Conservation (phyloP, 2,113 vertebrate genomes). For the Cyprinodon variegatus region DNA sequence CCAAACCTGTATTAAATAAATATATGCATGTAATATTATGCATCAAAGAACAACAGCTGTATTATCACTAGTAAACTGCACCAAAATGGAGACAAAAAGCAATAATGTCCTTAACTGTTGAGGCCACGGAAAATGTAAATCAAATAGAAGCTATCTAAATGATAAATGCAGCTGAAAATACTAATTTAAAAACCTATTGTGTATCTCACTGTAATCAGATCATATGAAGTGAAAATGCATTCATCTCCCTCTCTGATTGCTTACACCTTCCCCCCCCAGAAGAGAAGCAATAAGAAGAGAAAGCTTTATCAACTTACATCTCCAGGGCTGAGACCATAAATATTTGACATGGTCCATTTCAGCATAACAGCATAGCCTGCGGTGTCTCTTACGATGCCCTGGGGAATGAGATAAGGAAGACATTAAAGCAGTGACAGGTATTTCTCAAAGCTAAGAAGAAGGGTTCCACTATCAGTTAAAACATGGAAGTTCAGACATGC, state of each 20-base stretch:
- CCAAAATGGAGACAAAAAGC: neutral
- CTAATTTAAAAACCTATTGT: neutral
- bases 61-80: neutral
- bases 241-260: neutral
- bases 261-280: neutral
- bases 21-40: slow-evolving; percentile 1
- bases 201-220: slow-evolving; percentile 10
- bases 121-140: slow-evolving; percentile 10
- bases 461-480: slow-evolving; percentile 27
- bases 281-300: neutral
- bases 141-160: neutral
- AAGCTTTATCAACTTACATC: slow-evolving; percentile 83
- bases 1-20: slow-evolving; percentile 87
- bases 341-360: slow-evolving; percentile 95
- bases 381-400: slow-evolving; percentile 93
- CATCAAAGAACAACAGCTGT: neutral
- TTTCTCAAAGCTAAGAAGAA: neutral
- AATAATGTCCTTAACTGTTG: neutral
- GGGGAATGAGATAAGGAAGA: slow-evolving; percentile 45
- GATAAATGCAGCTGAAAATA: neutral
- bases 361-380: slow-evolving; percentile 96
- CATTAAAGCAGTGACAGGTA: slow-evolving; percentile 31
- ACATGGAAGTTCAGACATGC: neutral
- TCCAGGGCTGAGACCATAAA: slow-evolving; percentile 91
- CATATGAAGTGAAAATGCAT: slow-evolving; percentile 5